These are phyloP conservation scores for Xiphydria camelus DNA, from an alignment of 2,888 invertebrate genomes.

Conservation along the genomic window DNA sequence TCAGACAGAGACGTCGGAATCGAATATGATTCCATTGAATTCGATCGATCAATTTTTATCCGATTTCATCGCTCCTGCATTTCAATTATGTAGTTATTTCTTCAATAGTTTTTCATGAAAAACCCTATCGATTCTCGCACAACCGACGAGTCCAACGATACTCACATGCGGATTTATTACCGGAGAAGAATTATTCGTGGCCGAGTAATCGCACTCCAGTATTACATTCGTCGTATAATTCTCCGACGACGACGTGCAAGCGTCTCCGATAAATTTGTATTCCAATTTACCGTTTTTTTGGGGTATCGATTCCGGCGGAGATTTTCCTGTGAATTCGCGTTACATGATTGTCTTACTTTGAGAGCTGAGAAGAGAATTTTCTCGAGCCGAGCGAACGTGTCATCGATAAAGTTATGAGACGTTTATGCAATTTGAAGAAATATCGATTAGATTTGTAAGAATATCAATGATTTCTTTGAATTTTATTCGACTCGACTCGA, in stretches of 20 bases:
- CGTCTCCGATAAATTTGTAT: constrained; percentile 40
- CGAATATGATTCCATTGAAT: too few relatives aligned
- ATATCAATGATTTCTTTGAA: background rate
- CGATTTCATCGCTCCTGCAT: too few relatives aligned
- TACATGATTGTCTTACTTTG: too few relatives aligned
- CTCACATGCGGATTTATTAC: constrained; percentile 32
- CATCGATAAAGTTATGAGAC: too few relatives aligned
- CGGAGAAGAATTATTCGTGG: constrained; percentile 26
- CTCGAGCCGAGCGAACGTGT: too few relatives aligned
- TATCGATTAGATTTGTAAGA: background rate
- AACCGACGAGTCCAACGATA: background rate
- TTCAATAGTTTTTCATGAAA: too few relatives aligned
- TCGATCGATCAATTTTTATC: too few relatives aligned
- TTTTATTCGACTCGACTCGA: too few relatives aligned
- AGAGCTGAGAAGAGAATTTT: too few relatives aligned
- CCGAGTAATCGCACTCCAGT: constrained; percentile 42
- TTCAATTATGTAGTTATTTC: too few relatives aligned
- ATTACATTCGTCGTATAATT: constrained; percentile 35
- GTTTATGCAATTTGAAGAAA: constrained; percentile 8
- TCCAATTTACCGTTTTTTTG: constrained; percentile 23
- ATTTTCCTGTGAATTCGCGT: constrained; percentile 37
- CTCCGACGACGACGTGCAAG: constrained; percentile 22
- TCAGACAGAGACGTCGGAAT: too few relatives aligned
- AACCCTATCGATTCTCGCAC: too few relatives aligned
- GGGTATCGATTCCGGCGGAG: constrained; percentile 24